Evolutionary conservation across 2,797 vertebrate genomes (phyloP).

Genomic region (Acanthurus lineatus): DNA sequence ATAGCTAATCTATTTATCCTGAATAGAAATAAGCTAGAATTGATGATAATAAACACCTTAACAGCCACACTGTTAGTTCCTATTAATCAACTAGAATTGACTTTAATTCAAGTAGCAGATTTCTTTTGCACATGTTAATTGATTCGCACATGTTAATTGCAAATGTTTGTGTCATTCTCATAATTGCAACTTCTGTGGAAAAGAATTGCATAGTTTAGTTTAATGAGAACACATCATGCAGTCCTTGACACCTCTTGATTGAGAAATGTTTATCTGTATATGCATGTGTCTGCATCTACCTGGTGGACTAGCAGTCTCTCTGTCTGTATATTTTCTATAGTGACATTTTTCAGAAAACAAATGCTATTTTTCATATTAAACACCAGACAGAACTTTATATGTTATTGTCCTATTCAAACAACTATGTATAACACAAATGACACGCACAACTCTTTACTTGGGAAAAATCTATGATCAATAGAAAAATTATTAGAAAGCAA

Average conservation of each 20-base stretch:
- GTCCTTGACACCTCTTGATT: conserved; percentile 23
- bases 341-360: neutral
- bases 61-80: conserved; percentile 28
- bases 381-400: neutral
- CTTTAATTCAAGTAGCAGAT: conserved; percentile 45
- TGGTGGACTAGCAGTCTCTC: neutral
- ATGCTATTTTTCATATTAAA: neutral
- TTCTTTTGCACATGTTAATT: conserved; percentile 54
- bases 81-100: conserved; percentile 55
- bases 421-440: neutral
- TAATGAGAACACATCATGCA: conserved; percentile 12
- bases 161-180: conserved; percentile 56
- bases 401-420: neutral
- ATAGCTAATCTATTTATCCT: conserved; percentile 50
- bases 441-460: neutral
- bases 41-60: conserved; percentile 61
- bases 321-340: neutral
- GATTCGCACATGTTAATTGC: conserved; percentile 55
- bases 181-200: conserved; percentile 44
- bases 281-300: neutral
- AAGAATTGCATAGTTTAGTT: conserved; percentile 38
- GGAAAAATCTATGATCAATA: too few relatives aligned
- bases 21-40: conserved; percentile 60
- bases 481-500: neutral
- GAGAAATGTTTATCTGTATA: neutral